These are phyloP conservation scores for Zalophus californianus DNA, from an alignment of 2,797 vertebrate species.

Conservation along the genomic window DNA sequence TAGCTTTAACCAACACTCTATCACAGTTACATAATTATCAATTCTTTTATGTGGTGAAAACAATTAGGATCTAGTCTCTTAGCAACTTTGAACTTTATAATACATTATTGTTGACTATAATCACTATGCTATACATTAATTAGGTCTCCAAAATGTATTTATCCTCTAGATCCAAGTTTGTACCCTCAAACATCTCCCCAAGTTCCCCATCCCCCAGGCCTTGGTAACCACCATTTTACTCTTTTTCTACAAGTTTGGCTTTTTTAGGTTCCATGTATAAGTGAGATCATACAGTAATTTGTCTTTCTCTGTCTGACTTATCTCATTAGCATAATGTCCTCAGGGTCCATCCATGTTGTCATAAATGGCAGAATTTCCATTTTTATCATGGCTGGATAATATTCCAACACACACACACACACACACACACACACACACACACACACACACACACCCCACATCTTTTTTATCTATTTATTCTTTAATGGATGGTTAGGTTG, in stretches of 20 bases:
- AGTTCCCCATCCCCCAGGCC: too few species aligned
- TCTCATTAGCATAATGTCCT: neutral
- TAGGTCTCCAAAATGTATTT: neutral
- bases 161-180: neutral
- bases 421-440: neutral
- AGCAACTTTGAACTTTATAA: neutral
- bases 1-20: neutral
- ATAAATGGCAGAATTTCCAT: neutral
- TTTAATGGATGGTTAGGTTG: neutral
- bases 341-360: neutral
- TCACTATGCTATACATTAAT: neutral
- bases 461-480: neutral
- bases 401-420: neutral
- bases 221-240: neutral
- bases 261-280: neutral
- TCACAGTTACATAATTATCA: neutral
- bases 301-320: neutral
- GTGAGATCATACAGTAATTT: neutral
- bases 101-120: neutral
- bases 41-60: neutral
- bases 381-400: neutral
- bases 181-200: neutral
- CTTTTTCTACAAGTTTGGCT: neutral
- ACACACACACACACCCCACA: neutral
- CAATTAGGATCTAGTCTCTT: neutral